Evolutionary conservation across 2,888 invertebrate genomes (phyloP), one percentile per base, ranked within the genome.

Genomic region (Parnassius glacialis): DNA sequence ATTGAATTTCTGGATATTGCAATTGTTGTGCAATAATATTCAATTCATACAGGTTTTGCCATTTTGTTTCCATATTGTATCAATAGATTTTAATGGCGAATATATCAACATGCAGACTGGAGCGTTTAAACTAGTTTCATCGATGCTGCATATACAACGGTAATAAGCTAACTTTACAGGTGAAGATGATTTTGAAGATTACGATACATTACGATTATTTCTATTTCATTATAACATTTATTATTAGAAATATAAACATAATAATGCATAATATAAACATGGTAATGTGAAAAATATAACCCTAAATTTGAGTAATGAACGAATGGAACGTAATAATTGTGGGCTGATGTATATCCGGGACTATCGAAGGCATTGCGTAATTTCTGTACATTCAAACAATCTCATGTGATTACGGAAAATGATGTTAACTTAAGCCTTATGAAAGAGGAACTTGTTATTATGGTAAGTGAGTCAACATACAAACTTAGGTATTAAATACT

Each of bases 341-440:
- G 77, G 79, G 78, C 78, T 78, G 77, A 76, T 73, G 65, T 69
- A 69, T 66, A 68, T 71, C 70, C 74, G 75, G 62, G 57, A 62
- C 57, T 48, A 43, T 20, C 45, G n/a, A 20, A n/a, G 41, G 13
- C 9, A 42, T 13, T 42, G 42, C 10, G 9, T 52, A 9, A 12
- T n/a, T 5, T n/a, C n/a, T 7, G n/a, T 20, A 20, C 20, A 7
- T 11, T 45, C 3, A 34, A 34, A 34, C 0, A 34, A 34, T 7
- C 34, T 7, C 34, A 34, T 34, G 34, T 34, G 2, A 20, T 20
- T 34, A 7, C 1, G 7, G 7, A 34, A 34, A 34, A 34, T 34
- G 20, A 20, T 34, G 5, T 34, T 7, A 34, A 34, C 5, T 34
- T 34, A 34, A 34, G 34, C 34, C 34, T 34, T 34, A 34, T 34